phyloP scores from a whole-genome alignment of 2,888 invertebrate species.

The Paralinhomoeus sp. region DNA sequence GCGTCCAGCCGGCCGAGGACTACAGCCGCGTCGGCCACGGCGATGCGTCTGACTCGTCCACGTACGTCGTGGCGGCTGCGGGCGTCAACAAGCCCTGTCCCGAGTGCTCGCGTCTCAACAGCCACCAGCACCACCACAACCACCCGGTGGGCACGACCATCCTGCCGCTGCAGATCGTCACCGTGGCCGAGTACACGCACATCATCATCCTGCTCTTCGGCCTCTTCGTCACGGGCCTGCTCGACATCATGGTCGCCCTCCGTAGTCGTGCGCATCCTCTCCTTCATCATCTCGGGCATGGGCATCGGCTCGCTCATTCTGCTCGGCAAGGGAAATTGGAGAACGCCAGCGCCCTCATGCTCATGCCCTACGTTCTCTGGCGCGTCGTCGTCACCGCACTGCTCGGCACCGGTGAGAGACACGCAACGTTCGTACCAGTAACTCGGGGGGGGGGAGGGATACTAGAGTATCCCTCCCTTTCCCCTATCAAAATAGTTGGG shows the following conservation, averaged over 20 bases:
- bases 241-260: conserved; percentile 1
- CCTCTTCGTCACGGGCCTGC: not conserved
- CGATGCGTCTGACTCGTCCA: too few relatives aligned
- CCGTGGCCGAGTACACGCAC: conserved; percentile 1
- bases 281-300: not conserved
- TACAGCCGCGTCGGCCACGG: too few relatives aligned
- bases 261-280: not conserved
- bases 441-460: too few relatives aligned
- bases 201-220: not conserved
- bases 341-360: not conserved
- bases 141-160: too few relatives aligned
- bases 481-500: too few relatives aligned
- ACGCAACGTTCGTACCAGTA: too few relatives aligned
- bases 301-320: not conserved
- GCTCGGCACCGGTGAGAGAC: not conserved
- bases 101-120: too few relatives aligned
- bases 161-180: not conserved
- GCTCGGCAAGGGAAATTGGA: not conserved
- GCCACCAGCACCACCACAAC: too few relatives aligned
- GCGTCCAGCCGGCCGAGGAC: too few relatives aligned
- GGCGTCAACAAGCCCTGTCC: too few relatives aligned
- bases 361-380: not conserved
- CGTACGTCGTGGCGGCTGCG: too few relatives aligned
- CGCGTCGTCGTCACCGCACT: not conserved
- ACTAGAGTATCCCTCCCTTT: too few relatives aligned